These are phyloP conservation scores for Troides oblongomaculatus DNA, from an alignment of 2,888 invertebrate genomes.

Conservation along the genomic window DNA sequence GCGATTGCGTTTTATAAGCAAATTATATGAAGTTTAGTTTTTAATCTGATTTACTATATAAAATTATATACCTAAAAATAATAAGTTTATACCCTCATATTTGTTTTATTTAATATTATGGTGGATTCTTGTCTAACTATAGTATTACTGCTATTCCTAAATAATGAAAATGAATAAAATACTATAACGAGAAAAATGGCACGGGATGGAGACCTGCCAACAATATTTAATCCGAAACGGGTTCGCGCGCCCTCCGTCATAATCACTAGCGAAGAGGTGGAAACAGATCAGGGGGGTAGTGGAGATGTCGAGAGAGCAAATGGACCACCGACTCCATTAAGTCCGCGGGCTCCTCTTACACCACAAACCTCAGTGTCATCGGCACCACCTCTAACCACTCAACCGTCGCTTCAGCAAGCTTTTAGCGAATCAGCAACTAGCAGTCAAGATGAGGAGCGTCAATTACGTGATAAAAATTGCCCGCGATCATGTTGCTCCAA, in stretches of 20 bases:
- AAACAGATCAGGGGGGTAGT: conserved; percentile 59
- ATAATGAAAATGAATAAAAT: conserved; percentile 22
- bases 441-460: conserved; percentile 82
- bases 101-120: conserved; percentile 28
- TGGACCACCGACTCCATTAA: conserved; percentile 72
- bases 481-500: conserved; percentile 89
- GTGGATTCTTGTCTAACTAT: conserved; percentile 13
- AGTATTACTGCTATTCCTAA: conserved; percentile 3
- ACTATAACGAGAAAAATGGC: conserved; percentile 72
- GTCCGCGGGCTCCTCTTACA: conserved; percentile 69
- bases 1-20: conserved; percentile 14
- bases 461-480: conserved; percentile 77
- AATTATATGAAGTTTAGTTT: conserved; percentile 13
- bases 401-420: conserved; percentile 73
- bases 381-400: conserved; percentile 69
- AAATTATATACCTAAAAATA: conserved; percentile 13
- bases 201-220: conserved; percentile 87
- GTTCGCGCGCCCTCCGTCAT: conserved; percentile 85
- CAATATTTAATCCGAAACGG: conserved; percentile 89
- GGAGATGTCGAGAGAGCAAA: conserved; percentile 65
- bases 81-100: neutral
- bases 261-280: conserved; percentile 82
- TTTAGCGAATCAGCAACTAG: conserved; percentile 79
- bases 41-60: conserved; percentile 7
- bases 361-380: conserved; percentile 75